phyloP scores from a whole-genome alignment of 2,113 vertebrate species.

The Macroglossus sobrinus region DNA sequence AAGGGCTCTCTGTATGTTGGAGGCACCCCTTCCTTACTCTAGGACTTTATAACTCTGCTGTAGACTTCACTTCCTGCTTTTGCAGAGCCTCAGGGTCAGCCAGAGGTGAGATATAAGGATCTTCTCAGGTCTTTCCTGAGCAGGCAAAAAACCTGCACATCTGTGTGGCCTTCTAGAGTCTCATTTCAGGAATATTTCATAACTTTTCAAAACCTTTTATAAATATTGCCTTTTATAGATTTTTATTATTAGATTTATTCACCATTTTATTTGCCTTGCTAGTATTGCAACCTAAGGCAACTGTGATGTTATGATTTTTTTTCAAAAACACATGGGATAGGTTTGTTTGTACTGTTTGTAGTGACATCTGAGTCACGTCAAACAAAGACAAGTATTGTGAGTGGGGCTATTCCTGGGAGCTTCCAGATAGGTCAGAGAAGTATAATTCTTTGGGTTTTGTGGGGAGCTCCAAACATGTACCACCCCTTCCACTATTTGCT shows the following conservation, averaged over 20 bases:
- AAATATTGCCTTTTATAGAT: neutral
- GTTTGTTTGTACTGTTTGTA: neutral
- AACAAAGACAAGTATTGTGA: neutral
- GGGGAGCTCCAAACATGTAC: neutral
- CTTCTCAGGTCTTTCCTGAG: neutral
- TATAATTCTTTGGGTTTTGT: neutral
- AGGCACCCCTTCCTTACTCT: neutral
- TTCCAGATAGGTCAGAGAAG: neutral
- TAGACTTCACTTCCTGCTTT: neutral
- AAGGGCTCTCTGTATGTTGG: neutral
- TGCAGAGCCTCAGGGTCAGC: neutral
- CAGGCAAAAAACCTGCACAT: neutral
- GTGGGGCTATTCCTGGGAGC: neutral
- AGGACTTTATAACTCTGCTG: neutral
- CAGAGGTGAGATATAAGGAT: neutral
- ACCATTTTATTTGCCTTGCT: neutral
- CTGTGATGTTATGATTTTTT: neutral
- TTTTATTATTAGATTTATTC: neutral
- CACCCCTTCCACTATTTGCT: no score
- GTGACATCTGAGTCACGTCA: neutral
- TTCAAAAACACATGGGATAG: neutral
- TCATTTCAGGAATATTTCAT: neutral
- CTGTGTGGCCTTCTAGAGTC: neutral
- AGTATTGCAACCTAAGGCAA: neutral
- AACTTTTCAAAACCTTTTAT: neutral